These are phyloP conservation scores for Lepus timidus DNA, from an alignment of 2,113 vertebrate genomes.

Conservation along the genomic window DNA sequence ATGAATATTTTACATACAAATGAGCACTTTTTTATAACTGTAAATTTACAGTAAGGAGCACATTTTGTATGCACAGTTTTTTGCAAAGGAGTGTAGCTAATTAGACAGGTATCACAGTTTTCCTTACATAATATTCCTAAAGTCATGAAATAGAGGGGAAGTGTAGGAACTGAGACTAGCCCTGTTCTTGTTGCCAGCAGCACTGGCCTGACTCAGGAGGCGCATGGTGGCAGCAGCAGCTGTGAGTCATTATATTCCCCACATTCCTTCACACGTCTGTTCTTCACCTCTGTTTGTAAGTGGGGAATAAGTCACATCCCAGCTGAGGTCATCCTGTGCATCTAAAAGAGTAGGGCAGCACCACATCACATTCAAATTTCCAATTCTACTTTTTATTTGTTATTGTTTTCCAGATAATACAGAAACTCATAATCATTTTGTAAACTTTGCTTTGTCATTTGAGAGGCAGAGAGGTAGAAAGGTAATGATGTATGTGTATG, in stretches of 20 bases:
- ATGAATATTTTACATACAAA: slow-evolving; percentile 33
- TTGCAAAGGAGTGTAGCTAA: not conserved
- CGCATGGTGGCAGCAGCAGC: slow-evolving; percentile 70
- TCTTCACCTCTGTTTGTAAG: slow-evolving; percentile 81
- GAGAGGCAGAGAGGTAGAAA: too few relatives aligned
- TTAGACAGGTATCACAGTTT: not conserved
- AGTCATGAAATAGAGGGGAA: not conserved
- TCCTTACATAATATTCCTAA: slow-evolving; percentile 21
- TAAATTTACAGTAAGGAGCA: too few relatives aligned
- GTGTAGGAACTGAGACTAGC: not conserved
- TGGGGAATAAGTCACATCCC: slow-evolving; percentile 77
- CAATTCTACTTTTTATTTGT: not conserved
- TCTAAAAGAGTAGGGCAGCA: slow-evolving; percentile 53
- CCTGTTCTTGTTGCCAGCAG: not conserved
- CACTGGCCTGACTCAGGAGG: slow-evolving; percentile 55
- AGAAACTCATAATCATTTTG: not conserved
- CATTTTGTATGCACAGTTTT: not conserved
- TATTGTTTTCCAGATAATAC: not conserved
- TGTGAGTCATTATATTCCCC: slow-evolving; percentile 82
- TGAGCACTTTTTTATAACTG: not conserved
- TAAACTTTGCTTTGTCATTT: too few relatives aligned
- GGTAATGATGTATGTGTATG: too few relatives aligned
- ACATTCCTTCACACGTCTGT: slow-evolving; percentile 79
- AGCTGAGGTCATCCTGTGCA: slow-evolving; percentile 72
- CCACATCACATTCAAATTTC: slow-evolving; percentile 41